A percentile compares a stretch with the other conserved stretches of the same genome.
Conservation (phyloP, 2,888 invertebrate genomes). For the Silvanus unidentatus region DNA sequence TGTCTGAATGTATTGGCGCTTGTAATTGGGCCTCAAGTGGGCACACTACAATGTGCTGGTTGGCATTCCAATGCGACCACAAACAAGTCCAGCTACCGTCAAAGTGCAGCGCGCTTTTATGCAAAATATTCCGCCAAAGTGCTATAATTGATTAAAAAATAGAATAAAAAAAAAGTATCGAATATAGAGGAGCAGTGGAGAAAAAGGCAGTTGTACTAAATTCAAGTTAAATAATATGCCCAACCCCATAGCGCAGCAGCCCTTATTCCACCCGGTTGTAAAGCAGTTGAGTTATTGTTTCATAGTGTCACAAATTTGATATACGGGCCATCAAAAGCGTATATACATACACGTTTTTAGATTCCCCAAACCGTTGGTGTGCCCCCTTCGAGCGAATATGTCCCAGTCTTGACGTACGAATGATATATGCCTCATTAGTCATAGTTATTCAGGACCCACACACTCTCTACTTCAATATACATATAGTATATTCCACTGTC, state of each 20-base stretch:
- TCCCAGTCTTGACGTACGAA: conserved; percentile 26
- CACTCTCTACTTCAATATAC: not conserved
- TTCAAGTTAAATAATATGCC: too few relatives aligned
- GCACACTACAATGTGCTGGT: conserved; percentile 34
- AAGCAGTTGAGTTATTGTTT: conserved; percentile 46
- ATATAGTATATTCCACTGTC: too few relatives aligned
- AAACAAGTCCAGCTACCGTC: conserved; percentile 1
- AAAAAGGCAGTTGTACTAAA: too few relatives aligned
- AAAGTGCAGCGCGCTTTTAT: not conserved
- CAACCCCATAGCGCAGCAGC: too few relatives aligned
- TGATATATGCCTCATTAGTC: conserved; percentile 41
- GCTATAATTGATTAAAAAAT: too few relatives aligned
- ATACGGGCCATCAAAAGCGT: conserved; percentile 44
- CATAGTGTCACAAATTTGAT: conserved; percentile 44
- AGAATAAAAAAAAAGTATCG: too few relatives aligned
- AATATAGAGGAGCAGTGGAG: too few relatives aligned
- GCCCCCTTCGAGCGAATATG: conserved; percentile 16
- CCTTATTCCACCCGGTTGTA: conserved; percentile 28
- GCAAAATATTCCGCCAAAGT: too few relatives aligned
- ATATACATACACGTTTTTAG: conserved; percentile 33
- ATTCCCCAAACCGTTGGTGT: conserved; percentile 16
- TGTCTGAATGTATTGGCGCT: conserved; percentile 31
- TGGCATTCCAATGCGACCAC: conserved; percentile 15
- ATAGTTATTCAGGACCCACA: conserved; percentile 23
- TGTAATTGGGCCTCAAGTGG: conserved; percentile 38